Conservation (phyloP, 2,888 invertebrate genomes). For the Xylota segnis region DNA sequence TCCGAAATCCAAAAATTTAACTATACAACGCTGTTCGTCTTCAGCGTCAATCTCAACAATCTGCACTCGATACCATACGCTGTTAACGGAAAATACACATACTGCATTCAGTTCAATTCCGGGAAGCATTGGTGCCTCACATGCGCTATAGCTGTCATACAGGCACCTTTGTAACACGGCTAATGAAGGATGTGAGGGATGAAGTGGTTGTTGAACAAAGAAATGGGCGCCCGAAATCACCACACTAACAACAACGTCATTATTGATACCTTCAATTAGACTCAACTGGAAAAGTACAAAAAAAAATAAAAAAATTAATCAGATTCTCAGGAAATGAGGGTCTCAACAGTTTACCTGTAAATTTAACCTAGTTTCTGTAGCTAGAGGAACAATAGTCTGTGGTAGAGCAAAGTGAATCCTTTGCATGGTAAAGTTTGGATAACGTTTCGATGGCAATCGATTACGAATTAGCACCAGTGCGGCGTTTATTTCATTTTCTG, state of each 20-base stretch:
- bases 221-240: constrained; percentile 94
- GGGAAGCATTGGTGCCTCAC: constrained; percentile 92
- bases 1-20: constrained; percentile 97
- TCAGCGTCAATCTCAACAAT: constrained; percentile 87
- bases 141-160: constrained; percentile 91
- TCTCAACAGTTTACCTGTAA: constrained; percentile 84
- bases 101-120: constrained; percentile 91
- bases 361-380: constrained; percentile 82
- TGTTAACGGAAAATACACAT: constrained; percentile 92
- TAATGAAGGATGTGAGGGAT: constrained; percentile 95
- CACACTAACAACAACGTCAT: constrained; percentile 95
- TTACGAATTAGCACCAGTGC: constrained; percentile 94
- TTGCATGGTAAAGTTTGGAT: constrained; percentile 91
- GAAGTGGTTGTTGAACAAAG: constrained; percentile 97
- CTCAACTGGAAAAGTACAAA: constrained; percentile 87
- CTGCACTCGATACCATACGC: constrained; percentile 96
- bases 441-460: constrained; percentile 92
- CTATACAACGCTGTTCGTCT: constrained; percentile 86
- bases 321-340: not conserved
- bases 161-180: constrained; percentile 92
- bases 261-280: constrained; percentile 95
- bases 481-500: constrained; percentile 90
- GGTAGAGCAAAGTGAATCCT: constrained; percentile 83
- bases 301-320: constrained; percentile 34
- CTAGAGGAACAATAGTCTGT: constrained; percentile 83